A percentile compares a stretch with the other conserved stretches of the same genome.
These are phyloP conservation scores for Tursiops truncatus DNA, from an alignment of 2,113 vertebrate genomes.

Conservation along the genomic window DNA sequence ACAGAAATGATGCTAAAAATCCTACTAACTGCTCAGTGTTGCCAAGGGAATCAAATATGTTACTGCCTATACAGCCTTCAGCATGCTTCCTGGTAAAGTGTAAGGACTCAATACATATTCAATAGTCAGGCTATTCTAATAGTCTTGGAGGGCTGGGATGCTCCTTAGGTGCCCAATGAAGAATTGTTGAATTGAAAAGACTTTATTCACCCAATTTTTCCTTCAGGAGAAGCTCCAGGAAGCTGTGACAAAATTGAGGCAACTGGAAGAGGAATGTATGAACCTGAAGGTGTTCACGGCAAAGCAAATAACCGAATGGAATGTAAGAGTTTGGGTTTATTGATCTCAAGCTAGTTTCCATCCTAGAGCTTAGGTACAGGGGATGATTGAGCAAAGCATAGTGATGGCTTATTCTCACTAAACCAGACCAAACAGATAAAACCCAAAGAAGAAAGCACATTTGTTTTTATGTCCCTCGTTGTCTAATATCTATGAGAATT, in stretches of 20 bases:
- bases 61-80: background rate
- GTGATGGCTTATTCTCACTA: background rate
- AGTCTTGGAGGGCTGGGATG: background rate
- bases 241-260: background rate
- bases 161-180: background rate
- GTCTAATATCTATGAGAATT: background rate
- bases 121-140: background rate
- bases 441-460: background rate
- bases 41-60: background rate
- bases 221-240: slow-evolving; percentile 56
- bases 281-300: background rate
- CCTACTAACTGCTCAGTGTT: background rate
- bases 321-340: slow-evolving; percentile 28
- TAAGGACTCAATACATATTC: background rate
- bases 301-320: slow-evolving; percentile 15
- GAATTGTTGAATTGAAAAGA: background rate
- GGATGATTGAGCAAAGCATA: background rate
- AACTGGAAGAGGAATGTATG: background rate
- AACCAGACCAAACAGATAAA: background rate
- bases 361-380: background rate
- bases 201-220: background rate
- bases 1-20: background rate
- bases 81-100: background rate
- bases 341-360: background rate
- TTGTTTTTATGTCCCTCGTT: fast-evolving